These are phyloP conservation scores for Drosophila anceps DNA, from an alignment of 2,888 invertebrate species.

Conservation along the genomic window DNA sequence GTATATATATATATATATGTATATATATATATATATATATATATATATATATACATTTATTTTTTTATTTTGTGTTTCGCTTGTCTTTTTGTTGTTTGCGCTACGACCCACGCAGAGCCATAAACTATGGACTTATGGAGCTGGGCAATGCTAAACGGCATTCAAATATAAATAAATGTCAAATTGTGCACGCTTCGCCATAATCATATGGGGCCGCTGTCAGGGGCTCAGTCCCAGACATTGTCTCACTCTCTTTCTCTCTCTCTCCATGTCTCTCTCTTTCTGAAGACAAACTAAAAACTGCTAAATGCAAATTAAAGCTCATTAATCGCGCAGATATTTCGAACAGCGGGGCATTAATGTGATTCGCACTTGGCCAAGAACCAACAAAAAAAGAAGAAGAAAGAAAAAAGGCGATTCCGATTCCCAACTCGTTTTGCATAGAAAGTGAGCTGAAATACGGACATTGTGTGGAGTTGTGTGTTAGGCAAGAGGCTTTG, in stretches of 20 bases:
- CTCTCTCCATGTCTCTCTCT: neutral
- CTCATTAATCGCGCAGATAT: conserved; percentile 76
- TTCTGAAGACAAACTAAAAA: conserved; percentile 29
- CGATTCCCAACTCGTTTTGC: conserved; percentile 65
- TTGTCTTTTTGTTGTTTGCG: conserved; percentile 15
- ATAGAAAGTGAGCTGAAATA: conserved; percentile 64
- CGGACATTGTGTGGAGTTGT: conserved; percentile 17
- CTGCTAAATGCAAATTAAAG: conserved; percentile 78
- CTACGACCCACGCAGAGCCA: conserved; percentile 67
- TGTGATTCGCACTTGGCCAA: conserved; percentile 72
- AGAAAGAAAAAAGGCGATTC: conserved; percentile 25
- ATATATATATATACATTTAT: neutral
- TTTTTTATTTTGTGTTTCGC: conserved; percentile 16
- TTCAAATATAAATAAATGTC: conserved; percentile 79
- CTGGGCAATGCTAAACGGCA: conserved; percentile 72
- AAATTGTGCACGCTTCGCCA: conserved; percentile 76
- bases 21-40: neutral
- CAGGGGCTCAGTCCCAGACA: conserved; percentile 26
- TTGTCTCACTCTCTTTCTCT: conserved; percentile 6
- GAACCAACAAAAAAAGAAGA: conserved; percentile 31
- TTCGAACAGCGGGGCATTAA: conserved; percentile 74
- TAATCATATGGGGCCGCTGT: conserved; percentile 59
- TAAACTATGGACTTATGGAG: conserved; percentile 70
- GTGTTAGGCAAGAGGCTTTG: conserved; percentile 5
- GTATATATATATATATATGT: neutral